Base-by-base conservation (phyloP, 2,888 invertebrate species). In the Drosophila meridiana region DNA sequence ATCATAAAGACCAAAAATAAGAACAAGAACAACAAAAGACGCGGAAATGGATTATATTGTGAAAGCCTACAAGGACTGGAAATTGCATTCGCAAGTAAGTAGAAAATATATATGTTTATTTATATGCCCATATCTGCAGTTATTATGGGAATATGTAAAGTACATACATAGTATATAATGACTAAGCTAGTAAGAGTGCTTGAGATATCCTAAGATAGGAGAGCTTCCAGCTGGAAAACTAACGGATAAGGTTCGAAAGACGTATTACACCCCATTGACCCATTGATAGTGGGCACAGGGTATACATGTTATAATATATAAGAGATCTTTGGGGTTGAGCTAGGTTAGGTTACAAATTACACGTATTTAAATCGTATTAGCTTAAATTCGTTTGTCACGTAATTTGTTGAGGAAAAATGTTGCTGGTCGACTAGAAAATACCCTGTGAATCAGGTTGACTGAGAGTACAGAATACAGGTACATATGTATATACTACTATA, bases 31-130 rank as follows among this genome's bases (percentile, higher is more conserved):
- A 40, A 65, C 58, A 76, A 73, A 73, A 66, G 34, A 59, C 68
- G 62, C 79, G 79, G 88, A 82, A 87, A 93, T 93, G 93, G 93
- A 93, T 92, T 93, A 92, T 73, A 88, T 93, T 78, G 92, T 93
- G 65, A 93, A 92, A 83, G 91, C 92, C 47, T 93, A 93, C 80
- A 93, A 93, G 87, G 93, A 93, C 83, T 93, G 93, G 93, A 93
- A 92, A 82, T 80, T 93, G 82, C 92, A 93, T 70, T 92, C 93
- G 67, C 92, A 93, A 90, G 93, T 92, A 83, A 91, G 89, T 76
- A 60, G n/a, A 43, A 73, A n/a, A 45, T 67, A 32, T 14, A 58
- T n/a, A 2, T 11, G 4, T 9, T 0, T 9, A 2, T 11, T 0
- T 5, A 4, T 56, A 40, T 13, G 9, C 26, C 26, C 26, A 8